These are phyloP conservation scores for Chiloscyllium punctatum DNA, from an alignment of 2,797 vertebrate species.

Conservation along the genomic window DNA sequence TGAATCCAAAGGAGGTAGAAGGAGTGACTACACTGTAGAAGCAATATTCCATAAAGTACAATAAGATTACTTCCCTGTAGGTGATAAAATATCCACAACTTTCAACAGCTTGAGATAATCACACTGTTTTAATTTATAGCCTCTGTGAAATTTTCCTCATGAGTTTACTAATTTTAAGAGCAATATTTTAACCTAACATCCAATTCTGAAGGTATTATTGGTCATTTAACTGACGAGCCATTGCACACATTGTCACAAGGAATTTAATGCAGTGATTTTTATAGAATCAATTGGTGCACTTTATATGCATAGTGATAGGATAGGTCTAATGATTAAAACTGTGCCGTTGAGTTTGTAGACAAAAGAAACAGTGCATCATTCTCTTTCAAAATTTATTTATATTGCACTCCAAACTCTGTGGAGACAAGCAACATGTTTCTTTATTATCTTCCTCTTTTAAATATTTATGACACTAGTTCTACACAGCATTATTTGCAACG, in stretches of 20 bases:
- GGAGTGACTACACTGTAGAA: not conserved
- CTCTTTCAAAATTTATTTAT: not conserved
- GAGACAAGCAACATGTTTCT: not conserved
- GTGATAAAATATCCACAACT: not conserved
- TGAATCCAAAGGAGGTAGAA: not conserved
- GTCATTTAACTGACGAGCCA: not conserved
- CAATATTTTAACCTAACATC: not conserved
- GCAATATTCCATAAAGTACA: not conserved
- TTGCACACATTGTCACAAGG: not conserved
- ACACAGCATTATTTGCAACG: constrained; percentile 20
- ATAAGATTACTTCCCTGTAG: not conserved
- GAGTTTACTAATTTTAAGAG: not conserved
- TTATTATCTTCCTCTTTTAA: constrained; percentile 29
- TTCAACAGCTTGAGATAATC: not conserved
- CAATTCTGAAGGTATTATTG: not conserved
- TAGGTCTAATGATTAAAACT: not conserved
- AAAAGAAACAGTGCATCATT: constrained; percentile 18
- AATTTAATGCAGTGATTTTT: not conserved
- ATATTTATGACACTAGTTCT: constrained; percentile 30
- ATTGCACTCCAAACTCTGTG: not conserved
- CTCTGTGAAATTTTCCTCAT: not conserved
- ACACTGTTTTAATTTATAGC: not conserved
- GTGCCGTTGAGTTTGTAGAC: not conserved
- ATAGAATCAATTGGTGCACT: not conserved
- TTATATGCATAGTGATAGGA: not conserved